Base-by-base conservation (phyloP, 2,113 vertebrate genomes). In the Spea bombifrons region DNA sequence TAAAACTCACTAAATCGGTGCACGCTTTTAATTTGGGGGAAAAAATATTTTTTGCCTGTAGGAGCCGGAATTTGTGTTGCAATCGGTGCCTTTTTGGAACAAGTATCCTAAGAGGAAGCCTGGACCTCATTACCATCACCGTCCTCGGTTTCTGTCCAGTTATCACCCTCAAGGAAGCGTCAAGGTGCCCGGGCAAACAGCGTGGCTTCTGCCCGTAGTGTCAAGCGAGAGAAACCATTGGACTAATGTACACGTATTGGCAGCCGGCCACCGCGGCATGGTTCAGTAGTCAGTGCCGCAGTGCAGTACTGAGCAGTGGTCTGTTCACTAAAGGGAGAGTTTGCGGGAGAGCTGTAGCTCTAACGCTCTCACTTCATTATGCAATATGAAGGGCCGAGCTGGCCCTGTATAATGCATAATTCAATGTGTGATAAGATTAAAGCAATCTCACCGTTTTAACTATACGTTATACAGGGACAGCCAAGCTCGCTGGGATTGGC, bases 191-290 rank as follows among this genome's bases (percentile, higher is more conserved):
- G 88, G 89, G 70, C 47, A 59, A 45, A 85, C 87, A 59, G 81
- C 81, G 71, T 84, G 88, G 89, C 48, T 90, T 16, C 87, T 83
- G 75, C 87, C 88, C 59, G 85, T 85, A 49, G 86, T 88, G 72
- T 84, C 87, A 44, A 9, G 44, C 9, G 88, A 84, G 8, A 84
- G 81, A 2, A 85, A 84, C 45, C 88, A 87, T 78, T 88, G 84
- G 86, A 85, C 86, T 84, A 84, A 84, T 2, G 57, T 88, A 75
- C 88, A 88, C 77, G 87, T 88, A 80, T 10, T 86, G 83, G 80
- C 83, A 83, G 85, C 5, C 30, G 84, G 83, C 84, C 83, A 84
- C 66, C 76, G 71, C 55, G 73, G 78, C 53, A 12, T 80, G 5
- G 71, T 74, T 47, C 74, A 74, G 68, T 0, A 1, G 8, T 4